Base-by-base conservation (phyloP, 2,888 invertebrate genomes). In the Dolichomitus sp. region DNA sequence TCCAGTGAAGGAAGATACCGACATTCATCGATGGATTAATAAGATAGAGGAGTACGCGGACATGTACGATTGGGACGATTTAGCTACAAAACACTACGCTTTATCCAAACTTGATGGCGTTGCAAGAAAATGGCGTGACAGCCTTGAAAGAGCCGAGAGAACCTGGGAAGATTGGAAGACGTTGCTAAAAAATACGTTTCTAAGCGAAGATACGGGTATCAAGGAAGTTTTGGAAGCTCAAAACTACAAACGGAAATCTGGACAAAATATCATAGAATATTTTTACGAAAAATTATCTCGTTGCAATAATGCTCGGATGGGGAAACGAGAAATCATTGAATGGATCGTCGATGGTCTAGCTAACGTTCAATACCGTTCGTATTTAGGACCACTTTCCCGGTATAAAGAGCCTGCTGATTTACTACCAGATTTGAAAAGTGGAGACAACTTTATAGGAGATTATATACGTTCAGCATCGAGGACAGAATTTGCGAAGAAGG, bases 81-180 rank as follows among this genome's bases (percentile, higher is more conserved):
- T 84, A 9, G 78, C 86, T 1, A 85, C 84, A 9, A 83, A 76
- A 75, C 86, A 88, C 66, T 84, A 73, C 17, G 63, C 40, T 52
- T 14, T 63, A 23, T 73, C 73, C 4, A 74, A 74, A 42, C 63
- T 74, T 4, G 63, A 52, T 1, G 88, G 88, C 11, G 88, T 88
- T 23, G 87, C 88, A 6, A 82, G 59, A 77, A 82, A 66, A 42
- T 87, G 89, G 87, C 54, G 85, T n/a, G 86, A 89, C 63, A 88
- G 88, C 19, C 61, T 87, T 12, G 50, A 37, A 40, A 33, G 73
- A 73, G 63, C 63, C n/a, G 42, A 74, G 50, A 50, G 73, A 52
- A n/a, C 73, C 12, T 74, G 73, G 73, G 33, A 63, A 9, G 63
- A 74, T 2, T 74, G 73, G 63, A 74, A 74, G n/a, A n/a, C 6